A percentile compares a stretch with the other conserved stretches of the same genome.
Evolutionary conservation across 64 coral and sea anemone species (phyloP).

Genomic region (Pachyseris speciosa): DNA sequence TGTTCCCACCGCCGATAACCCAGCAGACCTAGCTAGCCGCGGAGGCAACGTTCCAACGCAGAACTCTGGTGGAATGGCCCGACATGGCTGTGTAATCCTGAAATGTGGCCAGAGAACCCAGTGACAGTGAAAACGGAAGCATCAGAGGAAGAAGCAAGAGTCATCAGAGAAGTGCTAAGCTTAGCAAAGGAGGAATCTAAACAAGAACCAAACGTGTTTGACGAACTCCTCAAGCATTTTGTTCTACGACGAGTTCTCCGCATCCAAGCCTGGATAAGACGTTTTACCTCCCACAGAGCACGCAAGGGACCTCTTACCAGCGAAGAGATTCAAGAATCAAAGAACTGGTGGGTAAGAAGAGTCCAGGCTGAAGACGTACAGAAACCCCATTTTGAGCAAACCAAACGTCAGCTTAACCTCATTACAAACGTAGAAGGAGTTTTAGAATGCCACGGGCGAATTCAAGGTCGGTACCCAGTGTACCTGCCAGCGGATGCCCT

Average conservation of each 20-base stretch:
- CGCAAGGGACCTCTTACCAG: too few species aligned
- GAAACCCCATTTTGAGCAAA: too few species aligned
- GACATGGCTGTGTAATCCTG: neutral
- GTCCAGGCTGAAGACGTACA: slow-evolving; percentile 13
- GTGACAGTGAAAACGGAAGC: slow-evolving; percentile 2
- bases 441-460: slow-evolving; percentile 34
- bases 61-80: slow-evolving; percentile 11
- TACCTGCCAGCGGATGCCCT: slow-evolving; percentile 13
- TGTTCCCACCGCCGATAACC: neutral
- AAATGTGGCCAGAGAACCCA: slow-evolving; percentile 54
- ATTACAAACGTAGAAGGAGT: neutral
- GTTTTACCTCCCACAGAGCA: too few species aligned
- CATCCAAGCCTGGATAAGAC: too few species aligned
- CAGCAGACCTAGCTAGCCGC: neutral
- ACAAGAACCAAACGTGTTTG: neutral
- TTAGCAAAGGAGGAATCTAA: neutral
- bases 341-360: too few species aligned
- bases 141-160: slow-evolving; percentile 24
- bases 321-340: too few species aligned
- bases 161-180: slow-evolving; percentile 29
- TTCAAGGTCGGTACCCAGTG: slow-evolving; percentile 27
- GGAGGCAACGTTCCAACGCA: neutral
- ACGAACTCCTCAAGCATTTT: neutral
- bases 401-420: too few species aligned
- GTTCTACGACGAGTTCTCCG: neutral